A percentile compares a stretch with the other conserved stretches of the same genome.
Evolutionary conservation across 2,888 invertebrate species (phyloP).

Genomic region (Cosmorhoe ocellata): DNA sequence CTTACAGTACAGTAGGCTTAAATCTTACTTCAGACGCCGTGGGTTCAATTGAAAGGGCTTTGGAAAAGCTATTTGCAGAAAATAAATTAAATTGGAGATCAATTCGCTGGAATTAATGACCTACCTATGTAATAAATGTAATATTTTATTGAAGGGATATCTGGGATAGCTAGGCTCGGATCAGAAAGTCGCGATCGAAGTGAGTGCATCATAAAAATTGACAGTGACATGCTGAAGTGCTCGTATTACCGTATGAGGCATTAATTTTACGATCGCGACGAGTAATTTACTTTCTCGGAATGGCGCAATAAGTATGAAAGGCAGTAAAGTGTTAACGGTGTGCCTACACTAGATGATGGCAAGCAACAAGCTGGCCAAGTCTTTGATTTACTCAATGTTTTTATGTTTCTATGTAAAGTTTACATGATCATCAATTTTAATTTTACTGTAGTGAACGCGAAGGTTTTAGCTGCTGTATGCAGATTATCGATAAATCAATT

Average conservation of each 20-base stretch:
- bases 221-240: conserved; percentile 68
- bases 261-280: conserved; percentile 73
- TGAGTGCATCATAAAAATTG: conserved; percentile 73
- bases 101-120: conserved; percentile 30
- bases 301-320: conserved; percentile 69
- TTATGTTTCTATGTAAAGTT: conserved; percentile 72
- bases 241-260: conserved; percentile 72
- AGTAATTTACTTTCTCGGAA: conserved; percentile 77
- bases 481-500: conserved; percentile 64
- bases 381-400: conserved; percentile 71
- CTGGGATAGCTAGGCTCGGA: conserved; percentile 26
- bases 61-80: conserved; percentile 30
- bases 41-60: conserved; percentile 24
- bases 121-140: conserved; percentile 29
- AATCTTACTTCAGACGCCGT: conserved; percentile 15
- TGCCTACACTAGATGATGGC: conserved; percentile 56
- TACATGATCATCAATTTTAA: conserved; percentile 77
- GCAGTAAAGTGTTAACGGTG: conserved; percentile 73
- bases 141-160: conserved; percentile 34
- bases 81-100: conserved; percentile 31
- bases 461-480: conserved; percentile 56
- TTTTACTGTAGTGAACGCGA: conserved; percentile 61
- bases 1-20: conserved; percentile 4
- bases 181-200: conserved; percentile 49
- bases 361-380: conserved; percentile 47